Percentiles rank a stretch among this genome's conserved stretches.
Evolutionary conservation across 2,888 invertebrate species (phyloP).

Genomic region (Deroplatys truncata): DNA sequence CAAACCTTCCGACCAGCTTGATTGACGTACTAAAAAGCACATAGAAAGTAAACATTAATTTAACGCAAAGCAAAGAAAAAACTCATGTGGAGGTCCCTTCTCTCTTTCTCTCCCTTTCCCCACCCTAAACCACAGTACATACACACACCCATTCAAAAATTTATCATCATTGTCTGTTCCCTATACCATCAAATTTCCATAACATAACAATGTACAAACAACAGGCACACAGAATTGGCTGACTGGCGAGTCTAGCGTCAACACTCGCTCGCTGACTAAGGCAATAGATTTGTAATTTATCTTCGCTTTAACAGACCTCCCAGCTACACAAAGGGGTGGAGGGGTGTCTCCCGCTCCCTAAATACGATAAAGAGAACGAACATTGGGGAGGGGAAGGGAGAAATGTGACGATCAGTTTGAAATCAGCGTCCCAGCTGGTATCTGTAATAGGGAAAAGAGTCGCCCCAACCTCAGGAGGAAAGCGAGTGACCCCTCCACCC

Average conservation of each 20-base stretch:
- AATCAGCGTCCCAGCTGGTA: conserved; percentile 22
- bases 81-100: background rate
- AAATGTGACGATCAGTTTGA: conserved; percentile 18
- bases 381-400: conserved; percentile 1
- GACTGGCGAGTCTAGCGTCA: background rate
- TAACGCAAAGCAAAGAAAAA: conserved; percentile 8
- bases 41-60: conserved; percentile 13
- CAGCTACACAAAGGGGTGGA: background rate
- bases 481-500: background rate
- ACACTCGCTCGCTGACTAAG: conserved; percentile 18
- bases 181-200: conserved; percentile 22
- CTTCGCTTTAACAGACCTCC: conserved; percentile 24
- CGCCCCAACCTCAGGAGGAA: background rate
- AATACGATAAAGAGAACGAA: conserved; percentile 15
- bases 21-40: conserved; percentile 9
- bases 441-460: conserved; percentile 17
- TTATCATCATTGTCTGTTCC: conserved; percentile 13
- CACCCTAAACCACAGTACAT: background rate
- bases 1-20: background rate
- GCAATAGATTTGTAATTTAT: conserved; percentile 29
- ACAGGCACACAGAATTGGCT: conserved; percentile 3
- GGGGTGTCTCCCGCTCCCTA: conserved; percentile 8
- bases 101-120: background rate
- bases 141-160: conserved; percentile 19
- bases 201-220: conserved; percentile 26